Conservation (phyloP, 1,140 invertebrate species). For the Drosophila willistoni region DNA sequence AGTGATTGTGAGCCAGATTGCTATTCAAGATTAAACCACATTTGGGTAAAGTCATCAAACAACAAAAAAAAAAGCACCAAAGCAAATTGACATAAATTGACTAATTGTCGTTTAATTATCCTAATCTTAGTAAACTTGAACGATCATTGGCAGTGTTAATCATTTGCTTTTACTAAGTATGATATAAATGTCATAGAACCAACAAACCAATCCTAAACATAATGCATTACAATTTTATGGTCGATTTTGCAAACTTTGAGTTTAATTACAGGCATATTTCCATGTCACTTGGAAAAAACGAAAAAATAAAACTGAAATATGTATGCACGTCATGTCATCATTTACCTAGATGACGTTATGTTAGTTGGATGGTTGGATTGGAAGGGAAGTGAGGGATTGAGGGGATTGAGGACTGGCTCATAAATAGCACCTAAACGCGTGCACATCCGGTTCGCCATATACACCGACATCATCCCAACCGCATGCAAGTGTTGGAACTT, state of each 20-base stretch:
- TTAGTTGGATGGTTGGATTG: background rate
- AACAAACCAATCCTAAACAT: too few species aligned
- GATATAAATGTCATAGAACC: too few species aligned
- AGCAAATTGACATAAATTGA: background rate
- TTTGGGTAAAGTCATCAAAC: background rate
- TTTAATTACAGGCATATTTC: too few species aligned
- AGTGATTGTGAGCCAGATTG: conserved; percentile 5
- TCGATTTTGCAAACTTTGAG: too few species aligned
- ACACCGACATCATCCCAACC: conserved; percentile 28
- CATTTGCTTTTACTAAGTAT: too few species aligned
- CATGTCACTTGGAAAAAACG: too few species aligned
- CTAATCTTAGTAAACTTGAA: background rate
- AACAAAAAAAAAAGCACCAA: background rate
- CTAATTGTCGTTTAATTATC: background rate
- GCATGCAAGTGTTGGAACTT: conserved; percentile 15
- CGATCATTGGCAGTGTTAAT: too few species aligned
- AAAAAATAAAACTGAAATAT: too few species aligned
- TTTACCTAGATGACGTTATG: background rate
- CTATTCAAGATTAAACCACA: background rate
- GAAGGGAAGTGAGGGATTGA: background rate
- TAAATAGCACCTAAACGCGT: conserved; percentile 66
- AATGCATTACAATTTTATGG: too few species aligned
- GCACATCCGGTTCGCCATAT: conserved; percentile 46
- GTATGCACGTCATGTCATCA: background rate
- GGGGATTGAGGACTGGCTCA: conserved; percentile 20